Evolutionary conservation across 1,140 invertebrate species (phyloP), one percentile per base, ranked within the genome.

Genomic region (Cotesia vestalis): DNA sequence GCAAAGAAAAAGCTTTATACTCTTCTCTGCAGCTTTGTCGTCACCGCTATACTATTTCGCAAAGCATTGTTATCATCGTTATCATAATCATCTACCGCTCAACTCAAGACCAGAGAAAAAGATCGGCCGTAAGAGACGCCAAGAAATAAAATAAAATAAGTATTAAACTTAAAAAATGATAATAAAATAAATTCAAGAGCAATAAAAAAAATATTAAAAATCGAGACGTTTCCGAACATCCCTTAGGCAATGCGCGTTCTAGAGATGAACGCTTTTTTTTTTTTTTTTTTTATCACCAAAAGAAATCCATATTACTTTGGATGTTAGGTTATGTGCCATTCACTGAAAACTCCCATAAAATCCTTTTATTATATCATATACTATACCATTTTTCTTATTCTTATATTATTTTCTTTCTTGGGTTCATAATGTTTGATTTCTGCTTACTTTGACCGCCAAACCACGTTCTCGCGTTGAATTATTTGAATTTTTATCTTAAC

Each of bases 21-120:
- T 64, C 53, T 72, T 71, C 63, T 69, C 74, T 52, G 61, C 70
- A 66, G 73, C 74, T 66, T 78, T 77, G 76, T 78, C 76, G 73
- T 70, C 35, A 51, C 66, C 34, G 66, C 57, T 70, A 74, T 70
- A 46, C 40, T 46, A 46, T 46, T 46, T 59, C 73, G 68, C 59
- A 57, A 27, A 20, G 35, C 61, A 70, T 73, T 59, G 67, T 73
- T 70, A 73, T 69, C 72, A 70, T 69, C 67, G 67, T 59, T 64
- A 73, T 73, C 52, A 66, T 66, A 57, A 73, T 73, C 72, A 73
- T 69, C 67, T 62, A 59, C 66, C 71, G 35, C 59, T 62, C 38
- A 52, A 67, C 59, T 62, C 38, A 52, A 67, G 60, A 17, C 36
- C 46, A 64, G 46, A 55, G 36, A 34, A 53, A 53, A n/a, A 57